Percentiles rank a stretch among this genome's conserved stretches.
phyloP scores from a whole-genome alignment of 2,888 invertebrate species.

The Ennomos fuscantarius region DNA sequence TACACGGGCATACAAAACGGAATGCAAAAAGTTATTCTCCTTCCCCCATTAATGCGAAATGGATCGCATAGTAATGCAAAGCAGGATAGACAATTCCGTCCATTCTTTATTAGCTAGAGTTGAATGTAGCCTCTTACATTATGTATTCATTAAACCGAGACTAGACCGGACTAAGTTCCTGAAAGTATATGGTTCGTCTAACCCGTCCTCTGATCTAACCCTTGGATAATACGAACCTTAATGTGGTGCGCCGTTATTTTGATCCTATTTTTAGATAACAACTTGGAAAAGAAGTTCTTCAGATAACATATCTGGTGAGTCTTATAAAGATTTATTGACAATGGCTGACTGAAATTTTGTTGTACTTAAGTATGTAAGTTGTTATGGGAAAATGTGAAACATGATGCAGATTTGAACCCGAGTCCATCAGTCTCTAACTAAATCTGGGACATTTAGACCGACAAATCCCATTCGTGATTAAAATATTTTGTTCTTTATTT shows the following conservation, averaged over 20 bases:
- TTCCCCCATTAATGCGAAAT: constrained; percentile 22
- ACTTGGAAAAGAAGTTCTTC: constrained; percentile 8
- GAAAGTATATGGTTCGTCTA: constrained; percentile 21
- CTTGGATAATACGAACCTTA: constrained; percentile 26
- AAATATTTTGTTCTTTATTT: too few species aligned
- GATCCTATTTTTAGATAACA: constrained; percentile 24
- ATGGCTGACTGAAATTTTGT: too few species aligned
- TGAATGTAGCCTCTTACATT: neutral
- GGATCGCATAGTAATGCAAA: constrained; percentile 33
- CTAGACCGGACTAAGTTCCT: too few species aligned
- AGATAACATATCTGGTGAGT: constrained; percentile 17
- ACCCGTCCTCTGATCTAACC: constrained; percentile 25
- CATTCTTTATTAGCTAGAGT: constrained; percentile 24
- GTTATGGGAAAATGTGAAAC: too few species aligned
- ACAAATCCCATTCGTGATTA: too few species aligned
- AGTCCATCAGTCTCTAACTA: too few species aligned
- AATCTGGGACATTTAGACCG: too few species aligned
- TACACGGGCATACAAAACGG: constrained; percentile 12
- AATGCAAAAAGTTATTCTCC: constrained; percentile 16
- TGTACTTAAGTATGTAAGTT: too few species aligned
- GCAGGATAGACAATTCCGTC: constrained; percentile 16
- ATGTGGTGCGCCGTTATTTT: constrained; percentile 24
- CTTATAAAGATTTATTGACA: constrained; percentile 2
- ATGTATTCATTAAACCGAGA: too few species aligned
- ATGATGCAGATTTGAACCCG: too few species aligned